Evolutionary conservation across 2,797 vertebrate genomes (phyloP), one percentile per base, ranked within the genome.

Genomic region (Pseudomugil tenellus): DNA sequence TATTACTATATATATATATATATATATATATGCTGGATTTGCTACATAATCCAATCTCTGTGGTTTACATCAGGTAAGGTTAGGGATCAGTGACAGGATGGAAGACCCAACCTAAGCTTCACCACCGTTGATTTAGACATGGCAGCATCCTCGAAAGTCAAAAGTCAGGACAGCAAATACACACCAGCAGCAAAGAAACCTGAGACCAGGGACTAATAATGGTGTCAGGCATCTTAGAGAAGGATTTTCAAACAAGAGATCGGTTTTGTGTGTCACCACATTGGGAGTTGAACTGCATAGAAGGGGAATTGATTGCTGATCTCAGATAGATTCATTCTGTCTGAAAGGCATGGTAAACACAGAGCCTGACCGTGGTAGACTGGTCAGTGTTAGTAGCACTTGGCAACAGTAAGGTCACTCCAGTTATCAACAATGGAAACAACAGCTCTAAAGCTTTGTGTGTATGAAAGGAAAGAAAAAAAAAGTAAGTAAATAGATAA

Each of bases 131-230:
- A 84, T 89, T 89, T 91, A 84, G 83, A 83, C 81, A 75, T 76
- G 87, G 82, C 86, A 87, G 86, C 73, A 82, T 83, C 78, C 87
- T 80, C 80, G 58, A 89, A 80, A 89, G 90, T 89, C 88, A 90
- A 91, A 83, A 89, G 52, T 64, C 66, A 66, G 83, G 81, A 84
- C 83, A 84, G 80, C 71, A 55, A 80, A 83, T 77, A 77, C 77
- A 86, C 87, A 74, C 63, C 72, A 70, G 70, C 46, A 46, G 67
- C 60, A 46, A 35, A 70, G 87, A 85, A 90, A 89, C 84, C 70
- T 52, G 81, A 90, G 64, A 84, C 77, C 59, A 26, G 41, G 56
- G 58, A 60, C 75, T 60, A 39, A 55, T 70, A 72, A 62, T 46
- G 58, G 61, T 83, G 77, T 88, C 76, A 55, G 68, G 79, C 74